Base-by-base conservation (phyloP, 1,140 invertebrate genomes). In the Gryon sp. region DNA sequence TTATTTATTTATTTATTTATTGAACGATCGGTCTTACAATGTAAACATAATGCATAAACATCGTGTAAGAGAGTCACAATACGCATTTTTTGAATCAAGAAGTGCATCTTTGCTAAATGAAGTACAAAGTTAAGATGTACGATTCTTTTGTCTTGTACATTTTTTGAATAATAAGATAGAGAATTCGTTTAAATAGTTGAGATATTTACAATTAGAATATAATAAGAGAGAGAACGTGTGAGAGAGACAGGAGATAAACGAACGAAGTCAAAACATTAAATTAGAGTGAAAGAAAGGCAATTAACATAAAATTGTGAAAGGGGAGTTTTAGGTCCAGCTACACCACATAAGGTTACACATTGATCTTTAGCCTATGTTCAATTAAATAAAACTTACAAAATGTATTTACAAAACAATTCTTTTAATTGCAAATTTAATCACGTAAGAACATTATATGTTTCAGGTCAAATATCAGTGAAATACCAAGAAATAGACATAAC, bases 241-340 rank as follows among this genome's bases (percentile, higher is more conserved):
- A 63, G 19, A 70, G 45, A 32, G 52, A 41, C 15, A 74, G 69
- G 66, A 73, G 45, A 70, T 53, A 60, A 63, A 66, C 32, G 59
- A 73, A 73, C 53, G 53, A 48, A 74, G 32, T 50, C 43, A 16
- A 65, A 36, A 72, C 52, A 57, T 41, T 14, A 72, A 57, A 30
- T 48, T 57, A 62, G 59, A 70, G 45, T 73, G 26, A 72, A 63
- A 76, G 55, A 66, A 62, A 60, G 66, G 45, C 22, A 41, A 74
- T 38, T 52, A 68, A 81, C 75, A 79, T 38, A 76, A 72, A 72
- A 52, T 41, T 68, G 41, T 60, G 48, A 81, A 82, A 80, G 81
- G 76, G 86, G 83, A 87, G 85, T 85, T 84, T 83, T 82, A 84
- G 85, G 84, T 87, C 85, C 86, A 80, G 86, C 87, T 88, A 88